Evolutionary conservation across 2,113 vertebrate genomes (phyloP), one percentile per base, ranked within the genome.

Genomic region (Thinocorus orbignyianus): DNA sequence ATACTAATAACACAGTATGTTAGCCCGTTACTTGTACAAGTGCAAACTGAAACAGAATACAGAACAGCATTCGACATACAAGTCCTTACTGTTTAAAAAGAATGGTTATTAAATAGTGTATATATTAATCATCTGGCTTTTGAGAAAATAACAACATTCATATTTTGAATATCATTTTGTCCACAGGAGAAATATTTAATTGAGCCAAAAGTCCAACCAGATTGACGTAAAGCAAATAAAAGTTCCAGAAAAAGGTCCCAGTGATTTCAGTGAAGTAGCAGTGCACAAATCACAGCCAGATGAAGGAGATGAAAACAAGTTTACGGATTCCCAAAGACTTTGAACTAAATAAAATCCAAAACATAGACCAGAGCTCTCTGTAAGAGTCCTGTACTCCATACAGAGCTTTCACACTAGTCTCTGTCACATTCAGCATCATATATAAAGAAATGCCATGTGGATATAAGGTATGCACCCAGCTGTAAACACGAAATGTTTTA

Each of bases 21-120:
- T 54, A 89, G 52, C n/a, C 96, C 48, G 52, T 92, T 96, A 96
- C 88, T 84, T 86, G 52, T 13, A 35, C 54, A 68, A 92, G 33
- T 52, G 81, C 69, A 94, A 79, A 96, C 55, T n/a, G 37, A 93
- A 96, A 81, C 42, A 81, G 87, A 90, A 80, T 61, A 91, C 54
- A 76, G 48, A 93, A 91, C 4, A 42, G 22, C n/a, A 48, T 49
- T 71, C 31, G 52, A 44, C 0, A 0, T 41, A 62, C 26, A 76
- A 74, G 35, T 55, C 57, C 52, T 31, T 60, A 48, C 17, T 76
- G 33, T 74, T 77, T 84, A 88, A 52, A 86, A 88, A 78, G 14
- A 92, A 81, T 23, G 9, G 41, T 57, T 83, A 81, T 72, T 92
- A 90, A 71, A 84, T 9, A 62, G 10, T n/a, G 1, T 10, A 54